phyloP scores from a whole-genome alignment of 1,140 invertebrate genomes.

The Linepithema humile region DNA sequence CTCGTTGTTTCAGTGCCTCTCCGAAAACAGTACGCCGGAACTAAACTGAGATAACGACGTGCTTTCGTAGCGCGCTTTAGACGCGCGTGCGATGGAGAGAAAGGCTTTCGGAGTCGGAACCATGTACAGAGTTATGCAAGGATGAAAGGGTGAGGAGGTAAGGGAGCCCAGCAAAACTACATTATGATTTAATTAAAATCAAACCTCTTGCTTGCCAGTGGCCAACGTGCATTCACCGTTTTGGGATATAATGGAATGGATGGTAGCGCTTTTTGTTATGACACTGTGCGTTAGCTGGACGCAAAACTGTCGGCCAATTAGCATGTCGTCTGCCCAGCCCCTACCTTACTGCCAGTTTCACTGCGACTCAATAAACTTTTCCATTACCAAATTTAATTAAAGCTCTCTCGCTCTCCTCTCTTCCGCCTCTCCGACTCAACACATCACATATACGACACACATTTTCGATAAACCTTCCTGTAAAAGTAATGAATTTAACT shows the following conservation, averaged over 20 bases:
- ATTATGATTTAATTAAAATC: constrained; percentile 73
- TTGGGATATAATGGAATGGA: constrained; percentile 33
- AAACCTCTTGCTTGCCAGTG: constrained; percentile 47
- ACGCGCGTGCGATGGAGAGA: neutral
- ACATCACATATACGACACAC: neutral
- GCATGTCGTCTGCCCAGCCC: constrained; percentile 10
- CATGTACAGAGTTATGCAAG: constrained; percentile 13
- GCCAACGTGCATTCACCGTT: constrained; percentile 22
- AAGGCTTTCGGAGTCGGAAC: neutral
- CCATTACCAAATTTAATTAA: constrained; percentile 73
- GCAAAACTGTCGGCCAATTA: constrained; percentile 69
- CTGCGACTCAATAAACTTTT: constrained; percentile 67
- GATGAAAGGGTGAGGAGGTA: neutral
- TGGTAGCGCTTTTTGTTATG: constrained; percentile 58
- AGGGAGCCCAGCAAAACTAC: constrained; percentile 52
- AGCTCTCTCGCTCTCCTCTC: constrained; percentile 18
- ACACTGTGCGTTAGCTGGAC: constrained; percentile 16
- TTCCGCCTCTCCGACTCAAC: too few relatives aligned
- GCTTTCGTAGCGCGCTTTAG: constrained; percentile 48
- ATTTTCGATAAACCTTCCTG: constrained; percentile 4
- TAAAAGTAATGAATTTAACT: constrained; percentile 45
- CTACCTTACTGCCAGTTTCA: neutral
- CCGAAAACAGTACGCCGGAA: constrained; percentile 41
- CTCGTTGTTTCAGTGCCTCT: constrained; percentile 39
- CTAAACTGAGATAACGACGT: constrained; percentile 61